These are phyloP conservation scores for Ascaphus truei DNA, from an alignment of 2,113 vertebrate species.

Conservation along the genomic window DNA sequence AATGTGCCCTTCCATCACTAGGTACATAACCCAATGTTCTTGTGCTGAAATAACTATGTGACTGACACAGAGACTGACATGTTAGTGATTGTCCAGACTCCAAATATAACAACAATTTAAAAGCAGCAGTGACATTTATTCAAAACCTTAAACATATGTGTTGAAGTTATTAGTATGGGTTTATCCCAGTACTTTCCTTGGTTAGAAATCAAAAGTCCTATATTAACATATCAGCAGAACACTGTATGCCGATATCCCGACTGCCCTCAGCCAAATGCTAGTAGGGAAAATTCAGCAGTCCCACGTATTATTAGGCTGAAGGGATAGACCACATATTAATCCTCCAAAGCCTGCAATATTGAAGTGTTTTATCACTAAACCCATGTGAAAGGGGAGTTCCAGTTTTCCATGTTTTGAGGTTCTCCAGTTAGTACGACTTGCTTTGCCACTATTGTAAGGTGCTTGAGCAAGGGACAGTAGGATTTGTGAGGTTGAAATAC, in stretches of 20 bases:
- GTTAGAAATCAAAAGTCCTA: not conserved
- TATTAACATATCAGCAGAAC: not conserved
- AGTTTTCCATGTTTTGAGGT: too few relatives aligned
- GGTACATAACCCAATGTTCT: constrained; percentile 15
- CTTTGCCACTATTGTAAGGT: too few relatives aligned
- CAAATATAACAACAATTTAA: not conserved
- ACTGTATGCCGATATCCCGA: not conserved
- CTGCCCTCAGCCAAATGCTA: not conserved
- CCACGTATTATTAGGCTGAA: too few relatives aligned
- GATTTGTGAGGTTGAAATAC: too few relatives aligned
- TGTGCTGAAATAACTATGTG: not conserved
- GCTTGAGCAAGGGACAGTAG: too few relatives aligned
- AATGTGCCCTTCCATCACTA: not conserved
- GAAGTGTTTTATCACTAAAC: too few relatives aligned
- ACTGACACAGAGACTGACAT: not conserved
- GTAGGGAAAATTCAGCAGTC: too few relatives aligned
- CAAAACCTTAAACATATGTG: not conserved
- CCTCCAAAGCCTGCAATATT: too few relatives aligned
- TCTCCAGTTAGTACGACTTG: too few relatives aligned
- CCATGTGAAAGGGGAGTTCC: too few relatives aligned
- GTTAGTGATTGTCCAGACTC: not conserved
- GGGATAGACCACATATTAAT: not conserved
- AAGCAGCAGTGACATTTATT: not conserved
- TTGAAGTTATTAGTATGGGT: not conserved
- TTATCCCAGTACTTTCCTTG: not conserved